Evolutionary conservation across 2,113 vertebrate genomes (phyloP), one percentile per base, ranked within the genome.

Genomic region (Amia ocellicauda): DNA sequence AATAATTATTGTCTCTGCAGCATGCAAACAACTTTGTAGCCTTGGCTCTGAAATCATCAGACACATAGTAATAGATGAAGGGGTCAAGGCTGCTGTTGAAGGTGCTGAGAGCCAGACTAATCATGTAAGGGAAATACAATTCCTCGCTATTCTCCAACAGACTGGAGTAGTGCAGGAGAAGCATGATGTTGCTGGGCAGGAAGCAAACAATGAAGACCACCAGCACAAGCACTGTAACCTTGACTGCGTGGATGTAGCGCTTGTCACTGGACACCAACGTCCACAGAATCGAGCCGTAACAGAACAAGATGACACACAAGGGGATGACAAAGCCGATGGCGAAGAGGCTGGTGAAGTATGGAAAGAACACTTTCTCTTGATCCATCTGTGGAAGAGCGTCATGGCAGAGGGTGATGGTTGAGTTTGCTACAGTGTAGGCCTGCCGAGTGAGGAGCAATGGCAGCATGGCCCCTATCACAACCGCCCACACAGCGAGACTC

Each of bases 11-110:
- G 26, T 51, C 2, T 1, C n/a, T 1, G 1, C 2, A 9, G 62
- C 80, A 81, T 23, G 70, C 67, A 22, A 85, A 42, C 8, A 24
- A 23, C 2, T 7, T 51, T 17, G 14, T 52, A 0, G 71, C 69
- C 62, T 75, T 85, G 1, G 68, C 70, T 50, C 93, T 69, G 74
- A 96, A 98, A 19, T 96, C 94, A 0, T 83, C 78, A 0, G 93
- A 98, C 22, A 91, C 86, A 0, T 91, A 96, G 45, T 94, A 98
- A 69, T 91, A 94, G 23, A 98, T 67, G 2, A 96, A 94, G 2
- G 91, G 94, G 67, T 97, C 91, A 0, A 92, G 77, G 0, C 90
- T 92, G 81, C 89, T 95, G 79, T 94, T 96, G 58, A 90, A 89
- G 69, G 91, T 82, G 73, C 92, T 93, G 69, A 93, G 1, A 0